phyloP scores from a whole-genome alignment of 2,797 vertebrate species.

The Phataginus tetradactyla region DNA sequence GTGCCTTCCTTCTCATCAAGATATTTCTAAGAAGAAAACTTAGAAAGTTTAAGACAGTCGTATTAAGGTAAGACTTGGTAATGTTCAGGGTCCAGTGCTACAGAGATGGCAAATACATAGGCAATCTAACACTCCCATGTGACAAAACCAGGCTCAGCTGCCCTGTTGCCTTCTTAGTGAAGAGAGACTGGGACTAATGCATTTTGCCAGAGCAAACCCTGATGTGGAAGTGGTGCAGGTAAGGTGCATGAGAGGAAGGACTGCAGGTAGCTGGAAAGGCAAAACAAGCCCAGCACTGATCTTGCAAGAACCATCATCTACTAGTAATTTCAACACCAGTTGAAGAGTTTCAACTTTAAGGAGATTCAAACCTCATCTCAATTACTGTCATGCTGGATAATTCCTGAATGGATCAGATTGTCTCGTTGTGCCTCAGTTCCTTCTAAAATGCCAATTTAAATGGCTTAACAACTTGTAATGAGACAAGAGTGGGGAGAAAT shows the following conservation, averaged over 20 bases:
- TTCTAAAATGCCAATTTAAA: constrained; percentile 33
- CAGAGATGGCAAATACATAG: rapidly evolving
- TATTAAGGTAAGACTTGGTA: neutral
- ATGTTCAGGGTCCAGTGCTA: neutral
- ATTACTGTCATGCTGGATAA: neutral
- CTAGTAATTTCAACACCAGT: neutral
- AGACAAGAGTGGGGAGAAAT: neutral
- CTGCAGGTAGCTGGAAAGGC: neutral
- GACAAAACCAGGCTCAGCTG: neutral
- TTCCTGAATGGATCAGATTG: neutral
- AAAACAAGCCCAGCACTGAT: neutral
- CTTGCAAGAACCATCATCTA: neutral
- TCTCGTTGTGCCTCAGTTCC: neutral
- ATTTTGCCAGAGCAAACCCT: neutral
- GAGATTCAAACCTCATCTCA: neutral
- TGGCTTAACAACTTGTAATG: neutral
- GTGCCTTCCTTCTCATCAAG: neutral
- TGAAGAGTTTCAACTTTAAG: neutral
- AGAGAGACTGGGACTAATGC: neutral
- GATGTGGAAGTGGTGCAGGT: neutral
- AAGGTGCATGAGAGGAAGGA: neutral
- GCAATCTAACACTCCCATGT: neutral
- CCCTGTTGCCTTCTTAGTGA: neutral
- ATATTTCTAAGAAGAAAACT: neutral
- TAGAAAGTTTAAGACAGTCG: neutral